These are phyloP conservation scores for Pantala flavescens DNA, from an alignment of 1,140 invertebrate species.

Conservation along the genomic window DNA sequence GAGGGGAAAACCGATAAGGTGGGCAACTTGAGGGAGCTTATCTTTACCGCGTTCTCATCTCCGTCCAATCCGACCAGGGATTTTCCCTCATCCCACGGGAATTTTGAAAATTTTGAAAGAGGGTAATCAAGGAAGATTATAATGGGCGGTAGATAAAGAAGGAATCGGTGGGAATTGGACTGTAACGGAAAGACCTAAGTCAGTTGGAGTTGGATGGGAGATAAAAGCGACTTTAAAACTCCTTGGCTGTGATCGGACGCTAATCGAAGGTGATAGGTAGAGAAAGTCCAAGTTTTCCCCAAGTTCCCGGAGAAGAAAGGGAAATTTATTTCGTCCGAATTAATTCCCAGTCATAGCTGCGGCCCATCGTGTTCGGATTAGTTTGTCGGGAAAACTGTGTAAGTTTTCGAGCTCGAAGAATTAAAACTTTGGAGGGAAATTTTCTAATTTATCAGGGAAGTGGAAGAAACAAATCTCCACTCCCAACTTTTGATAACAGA, in stretches of 20 bases:
- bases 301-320: not conserved
- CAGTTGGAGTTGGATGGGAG: too few species aligned
- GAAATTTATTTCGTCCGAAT: not conserved
- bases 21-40: not conserved
- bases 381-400: too few species aligned
- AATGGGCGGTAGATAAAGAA: not conserved
- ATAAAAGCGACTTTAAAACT: not conserved
- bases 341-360: too few species aligned
- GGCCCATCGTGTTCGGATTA: too few species aligned
- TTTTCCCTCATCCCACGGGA: not conserved
- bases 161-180: not conserved
- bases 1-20: not conserved
- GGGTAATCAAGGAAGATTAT: slow-evolving; percentile 2
- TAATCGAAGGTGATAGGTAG: not conserved
- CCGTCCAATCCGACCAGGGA: not conserved
- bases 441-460: too few species aligned
- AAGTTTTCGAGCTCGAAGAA: too few species aligned
- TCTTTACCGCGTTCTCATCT: not conserved
- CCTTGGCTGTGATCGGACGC: not conserved
- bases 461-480: too few species aligned
- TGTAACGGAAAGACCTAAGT: too few species aligned
- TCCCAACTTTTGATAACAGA: too few species aligned
- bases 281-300: not conserved
- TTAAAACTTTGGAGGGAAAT: too few species aligned
- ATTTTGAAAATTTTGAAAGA: not conserved